phyloP scores from a whole-genome alignment of 2,797 vertebrate genomes.

The Brachyalestes nurse region DNA sequence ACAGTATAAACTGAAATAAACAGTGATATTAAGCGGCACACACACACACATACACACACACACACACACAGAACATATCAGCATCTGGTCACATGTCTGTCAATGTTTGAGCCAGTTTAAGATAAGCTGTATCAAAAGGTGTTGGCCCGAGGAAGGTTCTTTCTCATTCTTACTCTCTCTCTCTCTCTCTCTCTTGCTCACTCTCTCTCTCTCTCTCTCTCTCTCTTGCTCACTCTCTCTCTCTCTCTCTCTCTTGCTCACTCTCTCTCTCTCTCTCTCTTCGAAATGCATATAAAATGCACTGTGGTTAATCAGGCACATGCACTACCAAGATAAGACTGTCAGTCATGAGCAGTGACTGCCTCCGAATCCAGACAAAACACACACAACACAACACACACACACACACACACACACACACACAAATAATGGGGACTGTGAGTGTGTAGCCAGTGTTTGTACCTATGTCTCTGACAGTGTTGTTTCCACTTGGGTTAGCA shows the following conservation, averaged over 20 bases:
- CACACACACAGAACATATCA: background rate
- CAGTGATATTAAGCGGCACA: background rate
- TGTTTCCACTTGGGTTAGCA: conserved; percentile 34
- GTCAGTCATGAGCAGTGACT: conserved; percentile 52
- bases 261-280: background rate
- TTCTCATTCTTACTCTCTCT: background rate
- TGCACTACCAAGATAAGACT: conserved; percentile 53
- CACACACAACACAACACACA: background rate
- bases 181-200: background rate
- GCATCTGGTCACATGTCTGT: background rate
- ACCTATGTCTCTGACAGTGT: conserved; percentile 6
- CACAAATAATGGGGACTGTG: conserved; percentile 22
- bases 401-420: conserved; percentile 42
- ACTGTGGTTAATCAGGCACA: conserved; percentile 63
- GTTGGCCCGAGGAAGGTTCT: background rate
- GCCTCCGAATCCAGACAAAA: conserved; percentile 14
- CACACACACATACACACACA: background rate
- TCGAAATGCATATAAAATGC: conserved; percentile 64
- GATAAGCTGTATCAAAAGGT: background rate
- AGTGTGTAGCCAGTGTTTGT: conserved; percentile 18
- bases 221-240: background rate
- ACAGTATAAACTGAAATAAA: background rate
- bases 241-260: background rate
- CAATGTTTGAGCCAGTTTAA: background rate
- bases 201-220: background rate